phyloP scores from a whole-genome alignment of 2,888 invertebrate species.

The Papilio demoleus region DNA sequence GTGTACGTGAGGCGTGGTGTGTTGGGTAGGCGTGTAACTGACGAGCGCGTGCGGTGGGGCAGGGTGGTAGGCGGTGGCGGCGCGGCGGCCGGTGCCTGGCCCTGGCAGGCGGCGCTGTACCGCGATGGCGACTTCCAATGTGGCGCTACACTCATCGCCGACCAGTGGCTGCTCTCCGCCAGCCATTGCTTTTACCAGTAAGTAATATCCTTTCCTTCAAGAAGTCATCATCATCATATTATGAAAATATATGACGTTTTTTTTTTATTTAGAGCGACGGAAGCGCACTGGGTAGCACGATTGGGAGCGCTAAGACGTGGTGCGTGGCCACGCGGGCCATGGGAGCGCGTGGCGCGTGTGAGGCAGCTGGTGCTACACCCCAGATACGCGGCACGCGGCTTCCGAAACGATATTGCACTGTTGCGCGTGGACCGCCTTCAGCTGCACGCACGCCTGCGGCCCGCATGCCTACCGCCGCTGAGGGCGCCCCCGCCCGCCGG shows the following conservation, averaged over 20 bases:
- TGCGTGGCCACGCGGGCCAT: constrained; percentile 88
- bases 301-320: constrained; percentile 89
- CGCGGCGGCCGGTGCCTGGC: constrained; percentile 90
- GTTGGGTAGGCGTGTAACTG: constrained; percentile 71
- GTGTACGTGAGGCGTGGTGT: constrained; percentile 75
- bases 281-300: constrained; percentile 92
- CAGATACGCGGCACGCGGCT: constrained; percentile 88
- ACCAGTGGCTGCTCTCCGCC: constrained; percentile 90
- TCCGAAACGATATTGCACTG: constrained; percentile 90
- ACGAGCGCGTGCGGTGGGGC: constrained; percentile 76
- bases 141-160: constrained; percentile 88
- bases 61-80: constrained; percentile 93
- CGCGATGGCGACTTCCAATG: constrained; percentile 94
- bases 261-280: constrained; percentile 83
- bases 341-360: constrained; percentile 87
- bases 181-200: constrained; percentile 93
- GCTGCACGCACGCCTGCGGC: constrained; percentile 74
- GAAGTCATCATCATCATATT: too few species aligned
- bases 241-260: too few species aligned
- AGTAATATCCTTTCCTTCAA: constrained; percentile 58
- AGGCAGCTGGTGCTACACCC: constrained; percentile 88
- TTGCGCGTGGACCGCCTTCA: constrained; percentile 85
- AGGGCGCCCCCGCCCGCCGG: constrained; percentile 85
- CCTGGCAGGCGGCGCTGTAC: constrained; percentile 94
- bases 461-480: constrained; percentile 82